Percentiles rank a stretch among this genome's conserved stretches.
These are phyloP conservation scores for Drosophila pseudotakahashii DNA, from an alignment of 2,888 invertebrate species.

Conservation along the genomic window DNA sequence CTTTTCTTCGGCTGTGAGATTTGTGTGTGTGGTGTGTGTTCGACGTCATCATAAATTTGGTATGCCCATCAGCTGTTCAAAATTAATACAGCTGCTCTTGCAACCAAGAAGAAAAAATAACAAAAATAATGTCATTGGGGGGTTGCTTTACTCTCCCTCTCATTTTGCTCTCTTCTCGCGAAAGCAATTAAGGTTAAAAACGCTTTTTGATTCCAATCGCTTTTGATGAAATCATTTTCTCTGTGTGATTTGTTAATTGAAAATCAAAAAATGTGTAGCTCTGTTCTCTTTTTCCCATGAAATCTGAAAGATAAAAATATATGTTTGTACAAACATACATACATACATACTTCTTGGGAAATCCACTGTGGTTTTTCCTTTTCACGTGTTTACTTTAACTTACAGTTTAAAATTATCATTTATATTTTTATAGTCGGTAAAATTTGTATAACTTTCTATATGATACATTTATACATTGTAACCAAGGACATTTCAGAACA, in stretches of 20 bases:
- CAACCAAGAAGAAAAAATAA: not conserved
- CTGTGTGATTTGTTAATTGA: constrained; percentile 51
- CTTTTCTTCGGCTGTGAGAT: constrained; percentile 1
- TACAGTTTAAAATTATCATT: no score
- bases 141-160: constrained; percentile 34
- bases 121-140: constrained; percentile 30
- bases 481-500: no score
- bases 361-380: no score
- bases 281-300: constrained; percentile 18
- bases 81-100: constrained; percentile 63
- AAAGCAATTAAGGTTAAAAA: constrained; percentile 64
- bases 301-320: not conserved
- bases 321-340: no score
- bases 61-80: constrained; percentile 73
- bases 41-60: constrained; percentile 64
- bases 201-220: constrained; percentile 57
- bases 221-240: constrained; percentile 53
- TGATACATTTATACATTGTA: no score
- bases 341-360: no score
- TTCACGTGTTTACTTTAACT: no score
- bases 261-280: constrained; percentile 43
- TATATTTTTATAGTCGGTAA: no score
- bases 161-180: constrained; percentile 26
- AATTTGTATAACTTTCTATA: no score
- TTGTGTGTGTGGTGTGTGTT: constrained; percentile 30